Percentiles rank a stretch among this genome's conserved stretches.
Conservation (phyloP, 2,888 invertebrate species). For the Leptinotarsa tumamoca region DNA sequence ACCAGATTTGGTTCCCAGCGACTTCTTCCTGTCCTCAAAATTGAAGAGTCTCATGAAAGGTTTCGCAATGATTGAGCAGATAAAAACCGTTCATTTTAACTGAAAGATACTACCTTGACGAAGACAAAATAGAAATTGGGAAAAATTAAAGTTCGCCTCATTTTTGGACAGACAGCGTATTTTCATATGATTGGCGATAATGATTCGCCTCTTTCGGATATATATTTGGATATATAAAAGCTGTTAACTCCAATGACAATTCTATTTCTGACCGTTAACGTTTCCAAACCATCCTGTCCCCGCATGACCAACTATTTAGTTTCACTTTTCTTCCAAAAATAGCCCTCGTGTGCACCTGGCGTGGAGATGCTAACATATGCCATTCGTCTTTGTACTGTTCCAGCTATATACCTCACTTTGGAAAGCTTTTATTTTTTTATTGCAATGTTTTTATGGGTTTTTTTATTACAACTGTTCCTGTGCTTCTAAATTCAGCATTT, state of each 20-base stretch:
- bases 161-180: too few relatives aligned
- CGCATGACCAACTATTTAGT: slow-evolving; percentile 26
- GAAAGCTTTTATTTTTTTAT: slow-evolving; percentile 35
- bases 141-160: too few relatives aligned
- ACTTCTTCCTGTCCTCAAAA: too few relatives aligned
- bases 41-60: too few relatives aligned
- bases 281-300: slow-evolving; percentile 17
- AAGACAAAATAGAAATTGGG: too few relatives aligned
- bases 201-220: too few relatives aligned
- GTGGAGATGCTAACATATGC: slow-evolving; percentile 38
- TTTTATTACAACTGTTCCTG: slow-evolving; percentile 35
- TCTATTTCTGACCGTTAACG: slow-evolving; percentile 15
- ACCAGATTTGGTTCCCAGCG: too few relatives aligned
- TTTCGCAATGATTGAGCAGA: too few relatives aligned
- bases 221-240: background rate
- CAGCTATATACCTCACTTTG: slow-evolving; percentile 31
- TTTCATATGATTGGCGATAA: too few relatives aligned
- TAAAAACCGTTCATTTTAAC: too few relatives aligned
- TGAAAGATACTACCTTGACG: too few relatives aligned
- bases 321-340: slow-evolving; percentile 40
- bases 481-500: slow-evolving; percentile 36
- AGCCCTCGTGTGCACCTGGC: slow-evolving; percentile 42
- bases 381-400: slow-evolving; percentile 43
- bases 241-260: background rate
- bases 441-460: slow-evolving; percentile 30